Percentiles rank a stretch among this genome's conserved stretches.
phyloP scores from a whole-genome alignment of 2,113 vertebrate species.

The Xerus inauris region DNA sequence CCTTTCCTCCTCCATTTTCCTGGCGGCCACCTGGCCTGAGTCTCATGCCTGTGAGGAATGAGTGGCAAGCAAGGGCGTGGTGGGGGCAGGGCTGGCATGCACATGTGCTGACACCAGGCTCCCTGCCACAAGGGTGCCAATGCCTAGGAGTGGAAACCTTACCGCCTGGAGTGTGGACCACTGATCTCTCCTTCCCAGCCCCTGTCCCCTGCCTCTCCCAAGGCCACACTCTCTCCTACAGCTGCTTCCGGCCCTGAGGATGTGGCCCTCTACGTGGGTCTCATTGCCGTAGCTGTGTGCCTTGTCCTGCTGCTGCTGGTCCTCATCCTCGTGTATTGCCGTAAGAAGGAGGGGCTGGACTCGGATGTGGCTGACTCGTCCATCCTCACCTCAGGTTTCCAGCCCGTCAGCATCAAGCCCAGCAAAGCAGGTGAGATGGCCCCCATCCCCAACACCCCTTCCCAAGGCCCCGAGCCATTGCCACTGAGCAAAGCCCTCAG shows the following conservation, averaged over 20 bases:
- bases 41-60: not conserved
- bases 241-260: constrained; percentile 92
- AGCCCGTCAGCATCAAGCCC: constrained; percentile 99
- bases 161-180: not conserved
- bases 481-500: accelerated
- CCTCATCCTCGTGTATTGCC: constrained; percentile 94
- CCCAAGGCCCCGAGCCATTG: not conserved
- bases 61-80: not conserved
- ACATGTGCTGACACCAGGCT: accelerated
- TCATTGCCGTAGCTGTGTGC: constrained; percentile 95
- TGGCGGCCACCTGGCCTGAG: not conserved
- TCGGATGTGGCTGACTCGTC: constrained; percentile 97
- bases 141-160: not conserved
- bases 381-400: constrained; percentile 98
- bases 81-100: not conserved
- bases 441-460: not conserved
- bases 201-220: not conserved
- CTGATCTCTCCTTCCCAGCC: not conserved
- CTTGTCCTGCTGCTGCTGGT: constrained; percentile 95
- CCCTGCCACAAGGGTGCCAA: not conserved
- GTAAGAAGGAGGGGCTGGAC: constrained; percentile 96
- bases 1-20: not conserved
- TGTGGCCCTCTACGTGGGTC: constrained; percentile 96
- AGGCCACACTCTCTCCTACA: constrained; percentile 68
- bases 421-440: constrained; percentile 95